Conservation (phyloP, 1,140 invertebrate species). For the Rhagoletis pomonella region DNA sequence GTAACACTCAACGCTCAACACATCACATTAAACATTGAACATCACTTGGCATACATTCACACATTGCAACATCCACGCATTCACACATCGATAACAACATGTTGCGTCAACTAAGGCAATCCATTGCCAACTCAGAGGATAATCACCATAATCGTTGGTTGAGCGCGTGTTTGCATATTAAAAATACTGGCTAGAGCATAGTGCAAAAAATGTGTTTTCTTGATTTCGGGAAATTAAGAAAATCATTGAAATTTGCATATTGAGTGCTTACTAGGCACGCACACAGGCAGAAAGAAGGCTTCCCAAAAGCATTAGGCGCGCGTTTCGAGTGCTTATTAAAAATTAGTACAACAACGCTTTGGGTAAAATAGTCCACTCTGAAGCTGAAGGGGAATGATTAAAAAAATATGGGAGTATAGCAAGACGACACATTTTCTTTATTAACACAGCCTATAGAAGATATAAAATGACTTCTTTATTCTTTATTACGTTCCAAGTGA, state of each 20-base stretch:
- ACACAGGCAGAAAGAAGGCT: neutral
- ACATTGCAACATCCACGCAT: neutral
- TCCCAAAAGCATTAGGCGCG: neutral
- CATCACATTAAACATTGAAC: conserved; percentile 40
- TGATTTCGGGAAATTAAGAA: conserved; percentile 49
- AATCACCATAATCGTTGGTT: conserved; percentile 51
- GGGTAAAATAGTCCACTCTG: neutral
- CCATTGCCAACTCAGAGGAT: neutral
- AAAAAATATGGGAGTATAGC: too few relatives aligned
- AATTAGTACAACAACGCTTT: neutral
- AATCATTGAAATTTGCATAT: conserved; percentile 52
- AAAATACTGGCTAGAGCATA: neutral
- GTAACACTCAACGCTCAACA: neutral
- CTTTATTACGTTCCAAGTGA: too few relatives aligned
- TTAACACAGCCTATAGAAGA: too few relatives aligned
- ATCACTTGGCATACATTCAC: neutral
- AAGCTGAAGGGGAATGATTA: neutral
- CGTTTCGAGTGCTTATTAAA: neutral
- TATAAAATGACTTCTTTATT: too few relatives aligned
- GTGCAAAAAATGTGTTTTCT: neutral
- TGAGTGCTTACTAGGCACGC: neutral
- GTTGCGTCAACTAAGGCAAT: neutral
- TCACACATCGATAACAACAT: neutral
- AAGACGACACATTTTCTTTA: too few relatives aligned
- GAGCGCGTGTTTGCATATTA: conserved; percentile 49